Conservation (phyloP, 2,113 vertebrate genomes). For the Tupaia tana region DNA sequence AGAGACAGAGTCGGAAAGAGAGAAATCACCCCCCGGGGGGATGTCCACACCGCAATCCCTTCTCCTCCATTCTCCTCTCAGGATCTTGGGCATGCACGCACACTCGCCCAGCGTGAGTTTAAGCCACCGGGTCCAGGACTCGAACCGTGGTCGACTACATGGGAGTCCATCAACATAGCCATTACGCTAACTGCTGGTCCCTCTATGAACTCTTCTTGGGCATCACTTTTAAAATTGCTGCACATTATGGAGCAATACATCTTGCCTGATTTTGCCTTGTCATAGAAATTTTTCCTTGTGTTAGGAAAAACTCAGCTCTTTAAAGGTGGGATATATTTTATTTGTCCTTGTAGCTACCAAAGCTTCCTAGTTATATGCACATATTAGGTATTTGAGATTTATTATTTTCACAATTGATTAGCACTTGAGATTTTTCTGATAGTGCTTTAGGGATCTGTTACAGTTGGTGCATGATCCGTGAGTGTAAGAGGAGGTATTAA, state of each 20-base stretch:
- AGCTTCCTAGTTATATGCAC: background rate
- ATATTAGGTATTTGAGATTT: background rate
- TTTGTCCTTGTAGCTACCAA: background rate
- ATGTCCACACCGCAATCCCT: too few species aligned
- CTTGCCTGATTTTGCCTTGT: conserved; percentile 40
- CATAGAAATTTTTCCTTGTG: background rate
- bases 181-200: too few species aligned
- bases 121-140: too few species aligned
- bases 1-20: too few species aligned
- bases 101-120: too few species aligned
- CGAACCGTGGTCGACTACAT: too few species aligned
- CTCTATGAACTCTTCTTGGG: too few species aligned
- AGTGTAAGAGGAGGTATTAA: background rate
- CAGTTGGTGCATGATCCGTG: background rate
- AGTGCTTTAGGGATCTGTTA: background rate
- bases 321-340: background rate
- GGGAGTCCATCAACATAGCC: too few species aligned
- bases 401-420: background rate
- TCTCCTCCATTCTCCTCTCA: too few species aligned
- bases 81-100: too few species aligned
- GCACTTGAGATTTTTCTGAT: background rate
- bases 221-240: background rate
- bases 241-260: background rate
- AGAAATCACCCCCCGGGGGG: too few species aligned
- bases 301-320: background rate